A percentile compares a stretch with the other conserved stretches of the same genome.
phyloP scores from a whole-genome alignment of 1,140 invertebrate genomes.

The Phortica variegata region DNA sequence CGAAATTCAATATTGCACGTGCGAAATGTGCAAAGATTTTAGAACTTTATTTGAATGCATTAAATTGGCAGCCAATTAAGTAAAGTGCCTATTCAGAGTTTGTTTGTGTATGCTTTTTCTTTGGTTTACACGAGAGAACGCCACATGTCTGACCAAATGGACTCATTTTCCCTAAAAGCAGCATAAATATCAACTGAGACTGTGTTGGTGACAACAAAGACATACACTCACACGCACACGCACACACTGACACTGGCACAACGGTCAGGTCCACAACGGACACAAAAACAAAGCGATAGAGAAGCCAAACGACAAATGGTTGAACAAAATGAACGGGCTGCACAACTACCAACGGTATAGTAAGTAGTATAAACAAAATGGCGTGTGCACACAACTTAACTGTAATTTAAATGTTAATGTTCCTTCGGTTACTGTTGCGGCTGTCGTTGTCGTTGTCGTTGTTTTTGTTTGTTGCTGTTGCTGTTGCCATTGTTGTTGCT shows the following conservation, averaged over 20 bases:
- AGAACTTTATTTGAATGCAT: no score
- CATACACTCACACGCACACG: background rate
- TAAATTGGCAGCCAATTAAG: slow-evolving; percentile 44
- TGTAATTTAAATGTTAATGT: slow-evolving; percentile 41
- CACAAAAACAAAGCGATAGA: no score
- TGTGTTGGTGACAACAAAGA: slow-evolving; percentile 6
- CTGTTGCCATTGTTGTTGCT: slow-evolving; percentile 3
- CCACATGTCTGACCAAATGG: slow-evolving; percentile 37
- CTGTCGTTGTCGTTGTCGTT: slow-evolving; percentile 1
- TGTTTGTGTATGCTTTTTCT: no score
- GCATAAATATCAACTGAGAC: slow-evolving; percentile 39
- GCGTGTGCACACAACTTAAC: slow-evolving; percentile 30
- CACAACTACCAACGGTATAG: no score
- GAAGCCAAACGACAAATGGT: no score
- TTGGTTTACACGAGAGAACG: no score
- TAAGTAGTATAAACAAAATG: no score
- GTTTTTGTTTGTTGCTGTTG: background rate
- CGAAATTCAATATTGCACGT: no score
- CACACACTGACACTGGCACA: no score
- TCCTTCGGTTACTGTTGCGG: slow-evolving; percentile 1
- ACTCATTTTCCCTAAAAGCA: slow-evolving; percentile 45
- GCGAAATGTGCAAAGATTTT: no score
- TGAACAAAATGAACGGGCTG: slow-evolving; percentile 40
- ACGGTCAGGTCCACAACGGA: no score
- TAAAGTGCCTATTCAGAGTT: slow-evolving; percentile 46